Evolutionary conservation across 2,113 vertebrate genomes (phyloP).

Genomic region (Apodemus speciosus): DNA sequence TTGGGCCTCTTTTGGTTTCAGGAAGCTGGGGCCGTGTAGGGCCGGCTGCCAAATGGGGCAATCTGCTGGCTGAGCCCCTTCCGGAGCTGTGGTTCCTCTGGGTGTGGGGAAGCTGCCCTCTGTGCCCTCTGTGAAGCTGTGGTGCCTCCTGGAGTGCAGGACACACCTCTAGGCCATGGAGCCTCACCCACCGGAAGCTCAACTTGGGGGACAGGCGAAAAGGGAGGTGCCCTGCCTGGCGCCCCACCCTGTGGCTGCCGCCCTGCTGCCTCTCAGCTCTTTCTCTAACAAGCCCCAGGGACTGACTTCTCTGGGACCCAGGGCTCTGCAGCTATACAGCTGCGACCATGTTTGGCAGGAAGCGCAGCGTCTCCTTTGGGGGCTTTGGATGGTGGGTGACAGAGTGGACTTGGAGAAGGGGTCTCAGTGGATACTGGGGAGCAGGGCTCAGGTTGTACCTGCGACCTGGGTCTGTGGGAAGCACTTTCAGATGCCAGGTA

Average conservation of each 20-base stretch:
- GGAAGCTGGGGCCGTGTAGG: slow-evolving; percentile 42
- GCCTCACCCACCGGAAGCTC: slow-evolving; percentile 78
- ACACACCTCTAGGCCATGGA: slow-evolving; percentile 57
- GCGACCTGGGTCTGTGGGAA: not conserved
- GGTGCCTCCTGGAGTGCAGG: slow-evolving; percentile 47
- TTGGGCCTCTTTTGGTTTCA: not conserved
- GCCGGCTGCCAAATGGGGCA: slow-evolving; percentile 36
- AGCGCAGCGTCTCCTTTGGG: slow-evolving; percentile 95
- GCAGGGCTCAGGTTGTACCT: not conserved
- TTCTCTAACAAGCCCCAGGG: not conserved
- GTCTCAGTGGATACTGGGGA: not conserved
- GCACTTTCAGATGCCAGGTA: not conserved
- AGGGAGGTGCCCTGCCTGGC: not conserved
- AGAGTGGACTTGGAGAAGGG: not conserved
- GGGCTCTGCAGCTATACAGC: not conserved
- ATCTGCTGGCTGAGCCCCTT: slow-evolving; percentile 74
- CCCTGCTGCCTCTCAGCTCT: not conserved
- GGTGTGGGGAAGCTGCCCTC: slow-evolving; percentile 73
- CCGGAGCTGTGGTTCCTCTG: slow-evolving; percentile 78
- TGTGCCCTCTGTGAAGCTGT: slow-evolving; percentile 37
- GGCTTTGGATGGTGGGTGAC: slow-evolving; percentile 95
- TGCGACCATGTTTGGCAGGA: slow-evolving; percentile 91
- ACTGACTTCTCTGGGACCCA: slow-evolving; percentile 5
- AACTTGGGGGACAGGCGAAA: slow-evolving; percentile 16
- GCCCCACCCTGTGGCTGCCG: slow-evolving; percentile 18